Base-by-base conservation (phyloP, 1,140 invertebrate genomes). In the Trachelipus rathkii region DNA sequence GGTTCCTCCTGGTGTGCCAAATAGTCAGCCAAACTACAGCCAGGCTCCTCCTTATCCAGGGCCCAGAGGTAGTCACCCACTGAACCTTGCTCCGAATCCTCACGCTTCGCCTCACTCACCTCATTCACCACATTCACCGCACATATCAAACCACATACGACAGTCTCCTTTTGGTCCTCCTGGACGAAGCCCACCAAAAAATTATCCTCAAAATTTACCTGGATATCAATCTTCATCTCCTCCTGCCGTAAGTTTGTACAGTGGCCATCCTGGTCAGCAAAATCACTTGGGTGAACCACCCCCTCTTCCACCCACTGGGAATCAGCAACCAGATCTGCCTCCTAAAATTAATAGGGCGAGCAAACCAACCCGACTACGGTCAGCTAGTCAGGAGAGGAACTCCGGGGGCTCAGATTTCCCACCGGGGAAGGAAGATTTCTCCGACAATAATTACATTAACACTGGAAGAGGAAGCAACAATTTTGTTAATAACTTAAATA, bases 321-420 rank as follows among this genome's bases (percentile, higher is more conserved):
- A 60, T 13, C 50, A 60, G 4, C 50, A 60, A 3, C 93, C 92
- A 6, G 92, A 95, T 86, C 85, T 95, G 74, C 94, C 94, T 0
- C 94, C 94, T 13, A 87, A 92, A 66, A 89, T 94, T 15, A 92
- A 94, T 85, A 87, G 93, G 66, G 90, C 89, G 72, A 90, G 87
- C 5, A 94, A 94, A 83, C 92, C 92, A 84, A 84, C 76, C 78
- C 82, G 21, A 84, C 81, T 81, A 84, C 86, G 72, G 83, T 82
- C 53, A 78, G 11, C 50, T 13, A 60, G 50, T 60, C 50, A 60
- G 19, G 50, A 60, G 19, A 60, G 50, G 19, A 60, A 60, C 19
- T 60, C 50, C 50, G 33, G 33, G 6, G 84, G 71, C 81, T 84
- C 0, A 84, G 85, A 84, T 78, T 88, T 80, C 84, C 87, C 84